Conservation (phyloP, 2,797 vertebrate species). For the Cossypha dichroa region DNA sequence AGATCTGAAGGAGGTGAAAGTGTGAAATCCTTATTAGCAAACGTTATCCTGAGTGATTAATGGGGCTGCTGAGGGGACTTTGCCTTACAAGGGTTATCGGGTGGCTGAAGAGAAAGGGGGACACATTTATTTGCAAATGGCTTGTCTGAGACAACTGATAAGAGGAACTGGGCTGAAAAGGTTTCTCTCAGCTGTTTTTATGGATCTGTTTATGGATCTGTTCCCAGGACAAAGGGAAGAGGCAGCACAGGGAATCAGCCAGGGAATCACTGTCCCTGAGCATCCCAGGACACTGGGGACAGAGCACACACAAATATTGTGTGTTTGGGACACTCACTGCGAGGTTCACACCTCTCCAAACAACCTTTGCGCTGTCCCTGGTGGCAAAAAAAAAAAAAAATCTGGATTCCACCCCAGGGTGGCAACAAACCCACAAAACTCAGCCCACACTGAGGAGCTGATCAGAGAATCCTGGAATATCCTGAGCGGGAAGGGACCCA, state of each 20-base stretch:
- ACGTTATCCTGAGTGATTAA: background rate
- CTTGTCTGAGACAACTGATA: background rate
- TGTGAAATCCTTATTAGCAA: background rate
- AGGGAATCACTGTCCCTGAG: background rate
- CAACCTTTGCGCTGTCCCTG: background rate
- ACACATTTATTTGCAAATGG: background rate
- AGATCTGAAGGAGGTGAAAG: background rate
- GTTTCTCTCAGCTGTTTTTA: background rate
- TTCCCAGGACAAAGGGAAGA: background rate
- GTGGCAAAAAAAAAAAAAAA: background rate
- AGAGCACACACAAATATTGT: background rate
- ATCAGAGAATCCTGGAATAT: accelerated
- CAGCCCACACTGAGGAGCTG: background rate
- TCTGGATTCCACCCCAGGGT: background rate
- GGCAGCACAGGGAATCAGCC: background rate
- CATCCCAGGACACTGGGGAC: background rate
- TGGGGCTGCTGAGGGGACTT: background rate
- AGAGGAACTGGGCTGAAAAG: background rate
- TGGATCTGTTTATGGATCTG: background rate
- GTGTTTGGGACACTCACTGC: background rate
- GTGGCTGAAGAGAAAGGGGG: background rate
- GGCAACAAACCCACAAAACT: background rate
- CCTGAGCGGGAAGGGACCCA: background rate
- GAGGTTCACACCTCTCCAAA: background rate
- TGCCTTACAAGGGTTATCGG: background rate